phyloP scores from a whole-genome alignment of 2,113 vertebrate genomes.

The Typhlomys cinereus region DNA sequence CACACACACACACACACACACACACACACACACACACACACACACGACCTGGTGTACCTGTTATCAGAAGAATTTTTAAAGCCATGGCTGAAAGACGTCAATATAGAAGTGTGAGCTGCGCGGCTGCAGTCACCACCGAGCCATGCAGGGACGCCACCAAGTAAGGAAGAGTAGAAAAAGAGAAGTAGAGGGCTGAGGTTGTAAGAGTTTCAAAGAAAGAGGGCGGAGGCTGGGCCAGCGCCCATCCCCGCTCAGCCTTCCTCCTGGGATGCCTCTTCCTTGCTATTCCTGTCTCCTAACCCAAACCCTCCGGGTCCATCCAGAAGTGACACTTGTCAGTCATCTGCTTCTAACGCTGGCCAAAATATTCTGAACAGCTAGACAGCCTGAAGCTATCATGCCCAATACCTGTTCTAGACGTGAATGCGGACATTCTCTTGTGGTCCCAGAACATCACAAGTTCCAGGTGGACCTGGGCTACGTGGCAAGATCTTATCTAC shows the following conservation, averaged over 20 bases:
- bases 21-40: background rate
- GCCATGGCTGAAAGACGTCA: conserved; percentile 48
- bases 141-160: conserved; percentile 3
- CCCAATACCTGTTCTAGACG: background rate
- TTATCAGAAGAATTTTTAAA: conserved; percentile 56
- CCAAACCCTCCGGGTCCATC: background rate
- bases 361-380: conserved; percentile 4
- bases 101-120: background rate
- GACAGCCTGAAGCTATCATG: background rate
- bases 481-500: background rate
- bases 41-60: conserved; percentile 49
- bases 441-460: background rate
- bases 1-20: background rate
- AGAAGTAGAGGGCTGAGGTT: conserved; percentile 46
- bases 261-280: background rate
- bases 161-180: conserved; percentile 26
- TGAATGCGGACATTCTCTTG: background rate
- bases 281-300: background rate
- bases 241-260: background rate
- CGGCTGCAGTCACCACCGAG: background rate
- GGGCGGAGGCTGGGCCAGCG: background rate
- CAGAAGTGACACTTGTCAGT: background rate
- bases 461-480: background rate
- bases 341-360: background rate
- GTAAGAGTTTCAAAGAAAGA: conserved; percentile 1